phyloP scores from a whole-genome alignment of 2,888 invertebrate genomes.

The Cyclophora albipunctata region DNA sequence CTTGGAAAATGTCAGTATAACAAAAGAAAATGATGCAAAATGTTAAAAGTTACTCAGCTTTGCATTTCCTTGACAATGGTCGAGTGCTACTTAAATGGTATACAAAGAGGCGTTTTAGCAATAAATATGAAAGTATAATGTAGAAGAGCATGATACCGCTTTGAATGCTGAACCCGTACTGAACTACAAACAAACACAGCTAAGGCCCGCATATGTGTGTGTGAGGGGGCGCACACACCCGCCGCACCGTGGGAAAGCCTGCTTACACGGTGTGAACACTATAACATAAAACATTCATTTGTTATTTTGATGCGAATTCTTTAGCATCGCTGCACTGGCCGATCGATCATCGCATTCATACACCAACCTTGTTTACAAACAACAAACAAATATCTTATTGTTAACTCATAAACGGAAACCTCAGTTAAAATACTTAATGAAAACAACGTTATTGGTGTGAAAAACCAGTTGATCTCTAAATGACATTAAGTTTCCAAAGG shows the following conservation, averaged over 20 bases:
- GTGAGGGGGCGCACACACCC: constrained; percentile 40
- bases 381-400: constrained; percentile 1
- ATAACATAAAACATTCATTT: constrained; percentile 48
- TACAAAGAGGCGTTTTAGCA: constrained; percentile 58
- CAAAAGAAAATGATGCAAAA: too few relatives aligned
- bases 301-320: constrained; percentile 55
- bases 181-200: constrained; percentile 64
- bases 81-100: constrained; percentile 23
- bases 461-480: constrained; percentile 9
- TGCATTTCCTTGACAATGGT: constrained; percentile 3
- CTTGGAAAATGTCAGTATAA: too few relatives aligned
- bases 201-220: constrained; percentile 35
- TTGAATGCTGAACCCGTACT: constrained; percentile 70
- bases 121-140: constrained; percentile 71
- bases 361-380: constrained; percentile 9
- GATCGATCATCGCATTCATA: constrained; percentile 15
- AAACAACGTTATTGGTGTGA: background rate
- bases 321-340: constrained; percentile 23
- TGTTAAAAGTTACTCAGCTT: background rate
- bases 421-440: background rate
- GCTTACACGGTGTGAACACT: constrained; percentile 52
- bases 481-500: constrained; percentile 14
- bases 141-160: constrained; percentile 60
- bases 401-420: constrained; percentile 1
- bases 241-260: constrained; percentile 64